Evolutionary conservation across 1,140 invertebrate genomes (phyloP), one percentile per base, ranked within the genome.

Genomic region (Portunus trituberculatus): DNA sequence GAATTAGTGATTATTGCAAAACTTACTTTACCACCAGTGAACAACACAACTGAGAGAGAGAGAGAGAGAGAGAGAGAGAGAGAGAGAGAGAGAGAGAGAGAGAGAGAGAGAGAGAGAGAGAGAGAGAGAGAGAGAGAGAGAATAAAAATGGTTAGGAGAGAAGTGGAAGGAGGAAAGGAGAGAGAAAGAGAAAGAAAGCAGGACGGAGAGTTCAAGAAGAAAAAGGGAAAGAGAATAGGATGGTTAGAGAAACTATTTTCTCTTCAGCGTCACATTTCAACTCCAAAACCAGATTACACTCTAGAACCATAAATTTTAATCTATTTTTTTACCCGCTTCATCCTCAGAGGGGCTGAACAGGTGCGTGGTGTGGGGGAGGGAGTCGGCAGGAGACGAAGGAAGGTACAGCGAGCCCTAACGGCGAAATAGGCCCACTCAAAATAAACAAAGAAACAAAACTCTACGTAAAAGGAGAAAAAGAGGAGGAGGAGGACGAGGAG

Each of bases 231-330:
- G n/a, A n/a, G 67, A 76, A 76, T 25, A 76, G 67, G 6, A 20
- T 20, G 67, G 67, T 76, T n/a, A 76, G 20, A 76, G 67, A 76
- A 76, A 76, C 67, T 25, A n/a, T 76, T 76, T n/a, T n/a, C 20
- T 76, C 67, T 76, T 76, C 20, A 76, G 67, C 67, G 67, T 76
- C 67, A 76, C 67, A 76, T 76, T 76, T 76, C 67, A n/a, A n/a
- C 67, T 76, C 20, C 67, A n/a, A 76, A 76, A 76, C 67, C 67
- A 76, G 67, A 76, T 76, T n/a, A 76, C 67, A 25, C 25, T n/a
- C 67, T n/a, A n/a, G 67, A 76, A 76, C 67, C n/a, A 76, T 76
- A 76, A 76, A 76, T 76, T 76, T n/a, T 76, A 76, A 76, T 76
- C n/a, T 76, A 76, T 76, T 76, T n/a, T 76, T 76, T 39, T 0